Evolutionary conservation across 2,888 invertebrate species (phyloP).

Genomic region (Venusia cambrica): DNA sequence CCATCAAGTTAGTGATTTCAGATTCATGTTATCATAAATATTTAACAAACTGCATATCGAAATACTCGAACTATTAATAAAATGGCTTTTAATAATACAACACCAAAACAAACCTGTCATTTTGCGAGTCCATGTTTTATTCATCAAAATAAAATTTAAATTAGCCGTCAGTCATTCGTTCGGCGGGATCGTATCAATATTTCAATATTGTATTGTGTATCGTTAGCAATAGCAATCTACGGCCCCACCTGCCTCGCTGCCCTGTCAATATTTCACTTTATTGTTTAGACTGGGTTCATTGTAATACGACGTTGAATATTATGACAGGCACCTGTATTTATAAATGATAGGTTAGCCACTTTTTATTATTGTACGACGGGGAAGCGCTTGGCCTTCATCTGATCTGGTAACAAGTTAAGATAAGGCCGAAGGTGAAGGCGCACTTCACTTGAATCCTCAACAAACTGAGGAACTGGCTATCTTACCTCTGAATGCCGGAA

Average conservation of each 20-base stretch:
- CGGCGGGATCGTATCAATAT: constrained; percentile 26
- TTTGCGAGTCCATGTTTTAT: constrained; percentile 31
- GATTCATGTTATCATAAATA: constrained; percentile 1
- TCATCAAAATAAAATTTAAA: constrained; percentile 31
- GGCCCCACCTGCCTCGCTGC: constrained; percentile 15
- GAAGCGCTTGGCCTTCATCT: too few relatives aligned
- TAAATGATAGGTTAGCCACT: too few relatives aligned
- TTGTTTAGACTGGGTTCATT: constrained; percentile 12
- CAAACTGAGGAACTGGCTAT: too few relatives aligned
- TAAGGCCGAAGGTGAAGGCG: too few relatives aligned
- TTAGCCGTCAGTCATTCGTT: constrained; percentile 24
- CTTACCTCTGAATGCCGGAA: too few relatives aligned
- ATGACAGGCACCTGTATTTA: too few relatives aligned
- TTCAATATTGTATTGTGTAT: constrained; percentile 28
- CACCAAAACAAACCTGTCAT: constrained; percentile 19
- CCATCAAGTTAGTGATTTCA: too few relatives aligned
- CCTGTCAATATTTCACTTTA: constrained; percentile 20
- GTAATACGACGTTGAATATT: constrained; percentile 1
- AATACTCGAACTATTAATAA: not conserved
- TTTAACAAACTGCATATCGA: not conserved
- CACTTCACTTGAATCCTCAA: too few relatives aligned
- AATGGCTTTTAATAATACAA: constrained; percentile 12
- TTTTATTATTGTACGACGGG: too few relatives aligned
- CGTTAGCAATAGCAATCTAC: constrained; percentile 21
- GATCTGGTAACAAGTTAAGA: too few relatives aligned